These are phyloP conservation scores for Pangasianodon hypophthalmus DNA, from an alignment of 2,113 vertebrate genomes.

Conservation along the genomic window DNA sequence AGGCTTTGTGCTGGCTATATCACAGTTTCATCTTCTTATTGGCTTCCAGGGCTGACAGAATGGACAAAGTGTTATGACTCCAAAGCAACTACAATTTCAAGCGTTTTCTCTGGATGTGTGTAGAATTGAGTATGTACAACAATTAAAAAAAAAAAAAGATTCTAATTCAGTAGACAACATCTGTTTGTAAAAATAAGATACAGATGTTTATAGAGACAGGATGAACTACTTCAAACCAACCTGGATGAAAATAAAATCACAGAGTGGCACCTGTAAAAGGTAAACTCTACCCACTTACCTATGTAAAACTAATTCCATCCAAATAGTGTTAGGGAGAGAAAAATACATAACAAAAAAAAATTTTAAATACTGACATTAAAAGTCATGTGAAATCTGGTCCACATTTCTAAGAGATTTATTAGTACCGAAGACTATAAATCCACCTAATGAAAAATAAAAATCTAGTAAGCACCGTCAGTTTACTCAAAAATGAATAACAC, in stretches of 20 bases:
- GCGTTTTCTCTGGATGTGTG: not conserved
- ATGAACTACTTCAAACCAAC: not conserved
- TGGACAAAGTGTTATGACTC: not conserved
- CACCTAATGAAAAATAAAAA: not conserved
- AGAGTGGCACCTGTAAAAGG: not conserved
- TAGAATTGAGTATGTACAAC: not conserved
- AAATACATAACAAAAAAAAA: not conserved
- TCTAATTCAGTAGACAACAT: not conserved
- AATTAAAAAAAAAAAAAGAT: not conserved
- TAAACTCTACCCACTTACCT: not conserved
- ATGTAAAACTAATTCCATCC: not conserved
- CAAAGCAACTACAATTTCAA: not conserved
- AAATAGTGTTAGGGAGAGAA: not conserved
- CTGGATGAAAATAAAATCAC: not conserved
- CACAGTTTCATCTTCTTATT: not conserved
- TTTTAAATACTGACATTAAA: not conserved
- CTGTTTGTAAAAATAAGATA: not conserved
- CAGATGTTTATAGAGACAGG: not conserved
- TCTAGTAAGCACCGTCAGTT: not conserved
- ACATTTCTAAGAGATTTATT: not conserved
- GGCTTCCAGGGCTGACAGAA: not conserved
- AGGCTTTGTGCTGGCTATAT: not conserved
- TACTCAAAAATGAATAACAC: not conserved
- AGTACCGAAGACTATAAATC: not conserved
- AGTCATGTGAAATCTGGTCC: not conserved